These are phyloP conservation scores for Herminia tarsipennalis DNA, from an alignment of 2,888 invertebrate species.

Conservation along the genomic window DNA sequence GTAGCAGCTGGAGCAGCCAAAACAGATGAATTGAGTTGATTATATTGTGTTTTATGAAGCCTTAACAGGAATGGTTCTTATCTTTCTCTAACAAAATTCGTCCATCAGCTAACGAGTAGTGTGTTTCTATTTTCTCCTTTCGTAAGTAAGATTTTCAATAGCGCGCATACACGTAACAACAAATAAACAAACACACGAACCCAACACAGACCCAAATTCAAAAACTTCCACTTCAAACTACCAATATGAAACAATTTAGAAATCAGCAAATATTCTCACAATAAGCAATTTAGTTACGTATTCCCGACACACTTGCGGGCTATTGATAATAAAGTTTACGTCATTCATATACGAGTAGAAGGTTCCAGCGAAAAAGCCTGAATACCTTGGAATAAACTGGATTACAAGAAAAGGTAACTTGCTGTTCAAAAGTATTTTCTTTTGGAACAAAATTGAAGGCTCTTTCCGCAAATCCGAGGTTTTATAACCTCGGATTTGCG, in stretches of 20 bases:
- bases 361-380: too few species aligned
- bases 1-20: too few species aligned
- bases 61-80: too few species aligned
- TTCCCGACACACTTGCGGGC: background rate
- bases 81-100: too few species aligned
- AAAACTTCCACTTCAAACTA: background rate
- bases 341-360: background rate
- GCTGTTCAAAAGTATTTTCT: slow-evolving; percentile 8
- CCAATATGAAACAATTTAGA: background rate
- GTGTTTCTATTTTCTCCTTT: too few species aligned
- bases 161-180: too few species aligned
- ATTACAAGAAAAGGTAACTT: background rate
- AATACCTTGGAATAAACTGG: too few species aligned
- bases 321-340: background rate
- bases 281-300: background rate
- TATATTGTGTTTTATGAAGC: too few species aligned
- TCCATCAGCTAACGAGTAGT: too few species aligned
- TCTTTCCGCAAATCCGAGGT: background rate
- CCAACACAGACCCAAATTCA: background rate
- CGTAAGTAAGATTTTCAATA: too few species aligned
- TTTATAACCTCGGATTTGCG: slow-evolving; percentile 16
- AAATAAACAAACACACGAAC: too few species aligned
- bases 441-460: slow-evolving; percentile 9
- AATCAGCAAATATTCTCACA: background rate
- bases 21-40: too few species aligned